phyloP scores from a whole-genome alignment of 2,797 vertebrate genomes.

The Euthynnus affinis region DNA sequence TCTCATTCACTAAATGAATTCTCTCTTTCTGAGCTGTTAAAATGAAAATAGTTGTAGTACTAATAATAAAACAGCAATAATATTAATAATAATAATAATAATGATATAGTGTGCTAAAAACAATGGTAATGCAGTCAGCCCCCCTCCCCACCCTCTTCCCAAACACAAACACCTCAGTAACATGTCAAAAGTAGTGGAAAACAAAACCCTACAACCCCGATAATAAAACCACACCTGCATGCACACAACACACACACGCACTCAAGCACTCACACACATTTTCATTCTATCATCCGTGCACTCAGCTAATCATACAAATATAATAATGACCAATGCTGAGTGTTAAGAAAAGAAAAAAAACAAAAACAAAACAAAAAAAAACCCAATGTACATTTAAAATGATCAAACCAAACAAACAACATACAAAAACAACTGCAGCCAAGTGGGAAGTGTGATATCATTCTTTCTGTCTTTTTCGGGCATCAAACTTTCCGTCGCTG shows the following conservation, averaged over 20 bases:
- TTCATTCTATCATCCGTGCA: slow-evolving; percentile 64
- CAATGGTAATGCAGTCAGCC: slow-evolving; percentile 71
- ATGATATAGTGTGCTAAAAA: slow-evolving; percentile 82
- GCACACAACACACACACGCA: slow-evolving; percentile 41
- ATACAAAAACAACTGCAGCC: slow-evolving; percentile 78
- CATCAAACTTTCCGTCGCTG: slow-evolving; percentile 64
- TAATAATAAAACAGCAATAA: slow-evolving; percentile 83
- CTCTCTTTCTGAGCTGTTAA: slow-evolving; percentile 80
- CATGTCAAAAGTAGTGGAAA: slow-evolving; percentile 79
- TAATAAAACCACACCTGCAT: slow-evolving; percentile 65
- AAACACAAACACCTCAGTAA: slow-evolving; percentile 81
- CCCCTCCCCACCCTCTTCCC: slow-evolving; percentile 20
- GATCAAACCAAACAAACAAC: slow-evolving; percentile 66
- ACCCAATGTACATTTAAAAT: slow-evolving; percentile 58
- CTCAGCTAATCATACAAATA: slow-evolving; percentile 63
- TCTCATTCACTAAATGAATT: slow-evolving; percentile 80
- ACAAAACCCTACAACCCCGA: slow-evolving; percentile 66
- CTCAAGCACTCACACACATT: slow-evolving; percentile 31
- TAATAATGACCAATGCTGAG: slow-evolving; percentile 62
- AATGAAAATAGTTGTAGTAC: slow-evolving; percentile 78
- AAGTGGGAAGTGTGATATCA: slow-evolving; percentile 81
- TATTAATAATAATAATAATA: slow-evolving; percentile 69
- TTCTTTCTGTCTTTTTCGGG: slow-evolving; percentile 77
- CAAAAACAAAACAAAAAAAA: slow-evolving; percentile 51
- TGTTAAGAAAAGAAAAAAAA: slow-evolving; percentile 55